phyloP scores from a whole-genome alignment of 2,888 invertebrate species.

The Sinodicranocentrus sp. region DNA sequence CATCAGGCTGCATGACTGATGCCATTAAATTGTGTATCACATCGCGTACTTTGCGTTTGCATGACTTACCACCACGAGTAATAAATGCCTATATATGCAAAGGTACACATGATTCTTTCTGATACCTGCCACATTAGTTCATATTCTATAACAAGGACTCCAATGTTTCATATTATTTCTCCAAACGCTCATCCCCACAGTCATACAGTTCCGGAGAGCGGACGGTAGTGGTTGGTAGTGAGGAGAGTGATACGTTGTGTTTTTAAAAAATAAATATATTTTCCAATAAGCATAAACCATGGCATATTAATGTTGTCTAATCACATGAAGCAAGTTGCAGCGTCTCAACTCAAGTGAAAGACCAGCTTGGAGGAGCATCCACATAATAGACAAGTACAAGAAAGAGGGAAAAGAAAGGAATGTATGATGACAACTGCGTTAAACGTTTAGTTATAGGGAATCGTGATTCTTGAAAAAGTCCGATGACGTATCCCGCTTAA shows the following conservation, averaged over 20 bases:
- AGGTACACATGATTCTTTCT: no score
- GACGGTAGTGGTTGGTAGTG: constrained; percentile 13
- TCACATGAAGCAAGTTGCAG: constrained; percentile 10
- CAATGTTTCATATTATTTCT: not conserved
- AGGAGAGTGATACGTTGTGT: not conserved
- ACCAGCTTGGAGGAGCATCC: constrained; percentile 11
- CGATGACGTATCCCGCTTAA: no score
- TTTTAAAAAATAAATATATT: not conserved
- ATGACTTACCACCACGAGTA: no score
- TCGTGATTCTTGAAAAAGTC: constrained; percentile 41
- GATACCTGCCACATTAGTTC: no score
- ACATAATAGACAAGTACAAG: not conserved
- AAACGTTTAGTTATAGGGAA: constrained; percentile 29
- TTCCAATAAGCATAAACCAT: constrained; percentile 26
- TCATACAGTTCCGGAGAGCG: not conserved
- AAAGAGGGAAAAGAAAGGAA: constrained; percentile 5
- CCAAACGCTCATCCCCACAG: no score
- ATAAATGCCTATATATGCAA: no score
- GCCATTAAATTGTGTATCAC: no score
- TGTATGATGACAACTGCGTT: constrained; percentile 26
- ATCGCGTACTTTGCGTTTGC: no score
- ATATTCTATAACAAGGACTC: no score
- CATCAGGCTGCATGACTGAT: not conserved
- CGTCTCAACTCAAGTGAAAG: not conserved
- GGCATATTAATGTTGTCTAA: constrained; percentile 51